phyloP scores from a whole-genome alignment of 2,888 invertebrate species.

The Eulithis testata region DNA sequence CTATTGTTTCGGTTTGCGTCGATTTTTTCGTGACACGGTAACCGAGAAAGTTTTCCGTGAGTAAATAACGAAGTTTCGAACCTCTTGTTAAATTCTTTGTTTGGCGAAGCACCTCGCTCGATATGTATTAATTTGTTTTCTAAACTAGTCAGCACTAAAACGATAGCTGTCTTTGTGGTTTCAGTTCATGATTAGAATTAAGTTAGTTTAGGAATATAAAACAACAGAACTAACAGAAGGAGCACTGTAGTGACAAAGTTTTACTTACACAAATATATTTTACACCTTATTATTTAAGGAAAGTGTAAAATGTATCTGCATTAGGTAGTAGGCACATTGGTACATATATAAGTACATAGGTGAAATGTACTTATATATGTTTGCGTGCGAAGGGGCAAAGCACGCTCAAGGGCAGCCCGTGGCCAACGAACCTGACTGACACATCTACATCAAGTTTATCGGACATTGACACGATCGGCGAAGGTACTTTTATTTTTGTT shows the following conservation, averaged over 20 bases:
- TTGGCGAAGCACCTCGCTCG: not conserved
- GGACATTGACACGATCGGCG: slow-evolving; percentile 15
- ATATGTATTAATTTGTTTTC: not conserved
- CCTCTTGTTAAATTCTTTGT: slow-evolving; percentile 17
- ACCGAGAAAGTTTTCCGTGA: slow-evolving; percentile 35
- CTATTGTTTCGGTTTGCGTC: slow-evolving; percentile 34
- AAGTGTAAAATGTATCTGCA: too few species aligned
- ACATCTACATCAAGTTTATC: slow-evolving; percentile 24
- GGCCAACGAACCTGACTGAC: slow-evolving; percentile 70
- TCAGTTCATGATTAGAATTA: too few species aligned
- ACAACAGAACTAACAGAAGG: too few species aligned
- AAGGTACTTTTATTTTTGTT: not conserved
- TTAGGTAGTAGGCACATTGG: too few species aligned
- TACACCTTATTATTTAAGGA: too few species aligned
- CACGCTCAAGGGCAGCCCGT: slow-evolving; percentile 76
- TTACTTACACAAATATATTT: too few species aligned
- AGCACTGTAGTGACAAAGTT: too few species aligned
- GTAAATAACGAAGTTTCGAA: slow-evolving; percentile 17
- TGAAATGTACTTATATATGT: slow-evolving; percentile 37
- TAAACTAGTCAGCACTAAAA: too few species aligned
- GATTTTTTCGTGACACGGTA: slow-evolving; percentile 35
- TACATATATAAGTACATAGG: not conserved
- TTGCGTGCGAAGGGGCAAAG: slow-evolving; percentile 65
- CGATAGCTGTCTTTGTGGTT: too few species aligned
- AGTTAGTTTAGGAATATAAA: too few species aligned